phyloP scores from a whole-genome alignment of 2,113 vertebrate species.

The Leucopsar rothschildi region DNA sequence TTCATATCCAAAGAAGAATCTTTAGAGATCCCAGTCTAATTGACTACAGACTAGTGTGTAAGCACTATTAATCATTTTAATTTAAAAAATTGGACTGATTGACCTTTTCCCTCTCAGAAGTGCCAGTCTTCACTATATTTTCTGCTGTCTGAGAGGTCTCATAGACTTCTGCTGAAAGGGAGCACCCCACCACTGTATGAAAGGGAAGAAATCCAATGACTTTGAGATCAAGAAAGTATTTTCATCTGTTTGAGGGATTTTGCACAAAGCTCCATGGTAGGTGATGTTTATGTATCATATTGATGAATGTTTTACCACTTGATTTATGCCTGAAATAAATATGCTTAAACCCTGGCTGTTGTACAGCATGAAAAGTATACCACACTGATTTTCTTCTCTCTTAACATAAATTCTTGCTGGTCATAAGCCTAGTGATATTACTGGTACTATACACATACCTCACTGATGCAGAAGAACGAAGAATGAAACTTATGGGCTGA shows the following conservation, averaged over 20 bases:
- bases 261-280: not conserved
- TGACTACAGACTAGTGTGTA: not conserved
- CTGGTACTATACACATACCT: not conserved
- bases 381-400: not conserved
- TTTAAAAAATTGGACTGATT: not conserved
- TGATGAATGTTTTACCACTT: not conserved
- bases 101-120: not conserved
- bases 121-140: not conserved
- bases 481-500: not conserved
- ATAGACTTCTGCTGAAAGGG: not conserved
- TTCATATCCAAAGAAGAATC: not conserved
- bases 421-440: not conserved
- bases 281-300: not conserved
- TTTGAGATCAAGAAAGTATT: not conserved
- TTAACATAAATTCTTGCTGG: not conserved
- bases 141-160: not conserved
- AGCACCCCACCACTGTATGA: not conserved
- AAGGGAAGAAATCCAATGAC: not conserved
- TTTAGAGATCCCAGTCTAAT: not conserved
- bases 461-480: not conserved
- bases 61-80: not conserved
- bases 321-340: not conserved
- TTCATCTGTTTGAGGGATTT: not conserved
- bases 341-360: not conserved
- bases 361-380: not conserved